These are phyloP conservation scores for Aphidoletes aphidimyza DNA, from an alignment of 2,888 invertebrate species.

Conservation along the genomic window DNA sequence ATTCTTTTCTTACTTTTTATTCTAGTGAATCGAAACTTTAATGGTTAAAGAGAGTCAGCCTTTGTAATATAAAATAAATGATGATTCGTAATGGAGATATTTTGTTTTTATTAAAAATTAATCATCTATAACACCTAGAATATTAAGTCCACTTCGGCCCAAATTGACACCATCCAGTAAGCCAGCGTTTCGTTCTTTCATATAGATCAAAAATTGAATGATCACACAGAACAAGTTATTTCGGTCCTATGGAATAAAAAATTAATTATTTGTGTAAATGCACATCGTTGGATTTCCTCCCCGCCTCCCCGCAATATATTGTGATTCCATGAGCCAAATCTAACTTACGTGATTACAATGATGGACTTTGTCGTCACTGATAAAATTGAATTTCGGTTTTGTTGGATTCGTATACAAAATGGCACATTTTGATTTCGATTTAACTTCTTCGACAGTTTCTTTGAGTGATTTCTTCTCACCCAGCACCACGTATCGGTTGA, in stretches of 20 bases:
- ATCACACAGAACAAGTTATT: conserved; percentile 90
- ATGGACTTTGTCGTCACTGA: conserved; percentile 72
- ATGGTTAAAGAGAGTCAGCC: background rate
- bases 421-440: conserved; percentile 66
- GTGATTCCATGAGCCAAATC: too few species aligned
- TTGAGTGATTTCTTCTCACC: conserved; percentile 65
- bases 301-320: too few species aligned
- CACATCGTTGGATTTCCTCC: too few species aligned
- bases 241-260: conserved; percentile 72
- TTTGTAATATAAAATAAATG: background rate
- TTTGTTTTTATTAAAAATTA: too few species aligned
- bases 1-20: background rate
- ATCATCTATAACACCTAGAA: conserved; percentile 81
- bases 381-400: conserved; percentile 66
- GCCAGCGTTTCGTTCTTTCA: conserved; percentile 78
- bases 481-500: conserved; percentile 67
- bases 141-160: conserved; percentile 83
- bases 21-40: background rate
- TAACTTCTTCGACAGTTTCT: conserved; percentile 63
- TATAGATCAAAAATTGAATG: conserved; percentile 81
- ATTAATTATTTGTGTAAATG: too few species aligned
- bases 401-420: conserved; percentile 64
- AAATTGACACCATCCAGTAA: conserved; percentile 82
- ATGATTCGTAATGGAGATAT: background rate
- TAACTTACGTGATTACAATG: conserved; percentile 76